Evolutionary conservation across 2,797 vertebrate species (phyloP).

Genomic region (Chelon labrosus): DNA sequence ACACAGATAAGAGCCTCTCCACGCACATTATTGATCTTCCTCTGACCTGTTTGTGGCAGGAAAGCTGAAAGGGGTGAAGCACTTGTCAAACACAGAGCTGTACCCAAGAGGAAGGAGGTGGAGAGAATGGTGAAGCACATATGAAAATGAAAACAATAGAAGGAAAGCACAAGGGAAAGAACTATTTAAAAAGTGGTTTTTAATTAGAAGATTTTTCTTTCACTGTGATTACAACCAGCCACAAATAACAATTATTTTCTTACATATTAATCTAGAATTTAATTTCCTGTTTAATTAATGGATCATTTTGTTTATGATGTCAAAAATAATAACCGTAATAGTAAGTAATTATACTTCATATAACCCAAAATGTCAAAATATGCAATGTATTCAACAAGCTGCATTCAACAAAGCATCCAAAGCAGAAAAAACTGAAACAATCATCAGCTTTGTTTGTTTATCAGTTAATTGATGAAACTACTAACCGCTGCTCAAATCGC

Average conservation of each 20-base stretch:
- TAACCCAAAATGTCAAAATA: not conserved
- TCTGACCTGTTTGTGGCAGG: slow-evolving; percentile 76
- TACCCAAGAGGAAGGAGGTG: slow-evolving; percentile 43
- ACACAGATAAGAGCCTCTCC: slow-evolving; percentile 78
- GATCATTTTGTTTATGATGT: not conserved
- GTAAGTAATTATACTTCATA: not conserved
- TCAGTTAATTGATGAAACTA: not conserved
- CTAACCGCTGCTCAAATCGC: not conserved
- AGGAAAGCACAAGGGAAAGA: slow-evolving; percentile 4
- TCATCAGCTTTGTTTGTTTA: not conserved
- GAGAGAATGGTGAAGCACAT: slow-evolving; percentile 31
- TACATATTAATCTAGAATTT: not conserved
- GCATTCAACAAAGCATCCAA: not conserved
- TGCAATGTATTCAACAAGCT: not conserved
- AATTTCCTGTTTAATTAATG: not conserved
- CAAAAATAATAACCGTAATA: not conserved
- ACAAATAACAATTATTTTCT: not conserved
- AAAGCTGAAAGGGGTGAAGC: slow-evolving; percentile 73
- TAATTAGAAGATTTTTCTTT: not conserved
- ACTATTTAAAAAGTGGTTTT: not conserved
- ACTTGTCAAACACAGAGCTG: slow-evolving; percentile 69
- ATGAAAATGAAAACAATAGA: slow-evolving; percentile 31
- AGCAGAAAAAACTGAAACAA: not conserved
- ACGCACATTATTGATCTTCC: slow-evolving; percentile 79
- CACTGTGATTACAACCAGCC: not conserved